phyloP scores from a whole-genome alignment of 1,140 invertebrate genomes.

The Neoseiulus cucumeris region DNA sequence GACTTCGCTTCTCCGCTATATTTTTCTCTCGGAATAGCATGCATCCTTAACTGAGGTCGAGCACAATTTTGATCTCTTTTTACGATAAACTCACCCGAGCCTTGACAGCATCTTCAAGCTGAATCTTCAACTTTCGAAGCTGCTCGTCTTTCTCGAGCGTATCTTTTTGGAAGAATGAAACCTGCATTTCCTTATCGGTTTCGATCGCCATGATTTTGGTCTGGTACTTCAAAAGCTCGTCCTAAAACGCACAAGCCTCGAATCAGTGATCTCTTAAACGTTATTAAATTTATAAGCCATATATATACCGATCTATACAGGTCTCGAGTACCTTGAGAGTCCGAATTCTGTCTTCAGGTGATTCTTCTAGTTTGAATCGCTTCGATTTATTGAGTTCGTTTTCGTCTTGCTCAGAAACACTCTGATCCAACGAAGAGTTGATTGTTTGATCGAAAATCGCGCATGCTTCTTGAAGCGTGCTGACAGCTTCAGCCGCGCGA shows the following conservation, averaged over 20 bases:
- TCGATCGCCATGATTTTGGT: not conserved
- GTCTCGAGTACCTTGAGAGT: not conserved
- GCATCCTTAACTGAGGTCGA: no score
- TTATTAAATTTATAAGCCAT: not conserved
- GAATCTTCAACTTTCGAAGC: not conserved
- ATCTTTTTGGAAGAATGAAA: not conserved
- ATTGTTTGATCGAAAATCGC: not conserved
- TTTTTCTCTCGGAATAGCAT: no score
- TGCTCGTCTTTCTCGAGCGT: not conserved
- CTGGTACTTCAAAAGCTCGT: not conserved
- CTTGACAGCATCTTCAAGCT: not conserved
- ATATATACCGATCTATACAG: not conserved
- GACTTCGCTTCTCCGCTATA: no score
- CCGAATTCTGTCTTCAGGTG: not conserved
- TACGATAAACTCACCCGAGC: not conserved
- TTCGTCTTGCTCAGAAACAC: not conserved
- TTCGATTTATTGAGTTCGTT: not conserved
- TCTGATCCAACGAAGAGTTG: not conserved
- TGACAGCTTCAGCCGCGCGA: not conserved
- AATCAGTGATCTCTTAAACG: not conserved
- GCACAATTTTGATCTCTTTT: no score
- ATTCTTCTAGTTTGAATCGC: not conserved
- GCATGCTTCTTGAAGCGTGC: not conserved
- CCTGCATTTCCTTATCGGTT: constrained; percentile 1
- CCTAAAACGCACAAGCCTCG: not conserved